A percentile compares a stretch with the other conserved stretches of the same genome.
Evolutionary conservation across 2,888 invertebrate species (phyloP).

Genomic region (Rhagonycha lutea): DNA sequence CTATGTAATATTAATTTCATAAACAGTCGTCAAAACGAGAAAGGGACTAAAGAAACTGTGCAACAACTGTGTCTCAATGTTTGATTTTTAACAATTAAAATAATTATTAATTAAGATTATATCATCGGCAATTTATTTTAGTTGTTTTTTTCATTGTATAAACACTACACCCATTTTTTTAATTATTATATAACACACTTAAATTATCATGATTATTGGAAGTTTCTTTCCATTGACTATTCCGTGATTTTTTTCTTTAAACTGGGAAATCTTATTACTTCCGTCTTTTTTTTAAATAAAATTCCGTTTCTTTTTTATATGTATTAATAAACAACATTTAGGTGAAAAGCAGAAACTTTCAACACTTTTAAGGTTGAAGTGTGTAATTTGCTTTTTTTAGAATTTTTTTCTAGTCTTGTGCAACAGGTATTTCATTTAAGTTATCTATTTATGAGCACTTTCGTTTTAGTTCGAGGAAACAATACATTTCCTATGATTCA

Average conservation of each 20-base stretch:
- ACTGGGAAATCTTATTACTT: not conserved
- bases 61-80: too few relatives aligned
- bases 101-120: not conserved
- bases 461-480: constrained; percentile 2
- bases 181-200: not conserved
- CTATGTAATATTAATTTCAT: too few relatives aligned
- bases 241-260: not conserved
- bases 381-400: not conserved
- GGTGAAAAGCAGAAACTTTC: not conserved
- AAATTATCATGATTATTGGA: not conserved
- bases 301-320: not conserved
- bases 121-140: not conserved
- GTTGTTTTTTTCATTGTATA: not conserved
- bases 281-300: not conserved
- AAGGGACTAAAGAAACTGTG: too few relatives aligned
- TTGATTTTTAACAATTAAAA: too few relatives aligned
- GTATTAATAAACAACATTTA: not conserved
- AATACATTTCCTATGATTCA: constrained; percentile 15
- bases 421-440: not conserved
- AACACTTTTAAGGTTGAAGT: not conserved
- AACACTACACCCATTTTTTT: not conserved
- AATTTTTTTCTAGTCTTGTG: not conserved
- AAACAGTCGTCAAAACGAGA: too few relatives aligned
- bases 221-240: not conserved
- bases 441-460: not conserved